Base-by-base conservation (phyloP, 2,888 invertebrate species). In the Agonopterix heracliana region DNA sequence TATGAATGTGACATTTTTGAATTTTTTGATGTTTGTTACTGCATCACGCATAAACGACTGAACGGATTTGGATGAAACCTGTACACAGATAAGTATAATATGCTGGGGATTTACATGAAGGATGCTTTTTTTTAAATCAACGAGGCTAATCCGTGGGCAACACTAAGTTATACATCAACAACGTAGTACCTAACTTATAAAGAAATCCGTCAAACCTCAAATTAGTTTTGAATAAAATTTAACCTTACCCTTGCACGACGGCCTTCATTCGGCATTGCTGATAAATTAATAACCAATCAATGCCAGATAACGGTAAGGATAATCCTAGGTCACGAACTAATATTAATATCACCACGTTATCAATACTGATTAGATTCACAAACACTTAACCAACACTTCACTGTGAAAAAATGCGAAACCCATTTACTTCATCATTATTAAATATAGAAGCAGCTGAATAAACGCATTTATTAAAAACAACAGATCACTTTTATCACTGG, bases 281-380 rank as follows among this genome's bases (percentile, higher is more conserved):
- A 66, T 59, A 57, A 47, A 49, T 54, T 26, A 26, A 26, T 52
- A 63, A 66, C 62, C 61, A 57, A 64, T 65, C 63, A 62, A 62
- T 52, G 61, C 61, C 66, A 61, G 61, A 60, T 59, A 59, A 54
- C 66, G 60, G 61, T 59, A 58, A 57, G 53, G 47, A 54, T 44
- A 54, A 53, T 52, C 56, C 51, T 55, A 55, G 54, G 57, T 59
- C 59, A 54, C 52, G 26, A 26, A 26, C 26, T 26, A 26, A 26
- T 26, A 26, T 26, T 7, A 26, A 26, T 34, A 44, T 45, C 51
- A 51, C 49, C 43, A 17, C 52, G 36, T 45, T n/a, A 51, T 38
- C 47, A 44, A 48, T 41, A 45, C 46, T 41, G 49, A 50, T 41
- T 44, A 11, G 55, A 64, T 55, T 52, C 54, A 56, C 62, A 58